A percentile compares a stretch with the other conserved stretches of the same genome.
These are phyloP conservation scores for Melanostigma gelatinosum DNA, from an alignment of 2,113 vertebrate genomes.

Conservation along the genomic window DNA sequence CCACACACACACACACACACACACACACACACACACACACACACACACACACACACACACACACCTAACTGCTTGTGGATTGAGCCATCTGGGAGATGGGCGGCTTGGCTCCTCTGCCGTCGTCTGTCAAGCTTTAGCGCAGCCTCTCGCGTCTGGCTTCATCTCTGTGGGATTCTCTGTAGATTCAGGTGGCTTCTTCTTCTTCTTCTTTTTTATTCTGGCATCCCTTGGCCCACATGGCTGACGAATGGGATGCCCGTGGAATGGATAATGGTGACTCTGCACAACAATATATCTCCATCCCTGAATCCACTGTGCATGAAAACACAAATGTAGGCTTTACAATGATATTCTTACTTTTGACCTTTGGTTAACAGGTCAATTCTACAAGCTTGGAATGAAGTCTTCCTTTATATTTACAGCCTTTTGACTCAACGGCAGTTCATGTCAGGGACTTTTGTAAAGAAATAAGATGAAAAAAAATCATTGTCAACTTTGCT, in stretches of 20 bases:
- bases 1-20: no score
- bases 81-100: conserved; percentile 75
- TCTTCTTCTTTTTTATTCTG: conserved; percentile 12
- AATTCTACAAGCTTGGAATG: background rate
- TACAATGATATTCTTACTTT: background rate
- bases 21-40: no score
- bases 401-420: background rate
- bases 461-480: background rate
- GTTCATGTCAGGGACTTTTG: background rate
- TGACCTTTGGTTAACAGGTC: conserved; percentile 2
- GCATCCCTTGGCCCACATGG: conserved; percentile 35
- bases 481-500: background rate
- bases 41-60: no score
- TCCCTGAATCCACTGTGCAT: background rate
- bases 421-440: background rate
- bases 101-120: conserved; percentile 63
- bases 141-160: conserved; percentile 53
- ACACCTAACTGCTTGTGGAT: conserved; percentile 42
- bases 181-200: conserved; percentile 46
- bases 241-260: conserved; percentile 40
- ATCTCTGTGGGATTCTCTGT: conserved; percentile 60
- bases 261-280: conserved; percentile 42
- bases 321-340: conserved; percentile 5
- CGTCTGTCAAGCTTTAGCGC: conserved; percentile 56
- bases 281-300: conserved; percentile 34